Base-by-base conservation (phyloP, 1,140 invertebrate species). In the Globodera rostochiensis region DNA sequence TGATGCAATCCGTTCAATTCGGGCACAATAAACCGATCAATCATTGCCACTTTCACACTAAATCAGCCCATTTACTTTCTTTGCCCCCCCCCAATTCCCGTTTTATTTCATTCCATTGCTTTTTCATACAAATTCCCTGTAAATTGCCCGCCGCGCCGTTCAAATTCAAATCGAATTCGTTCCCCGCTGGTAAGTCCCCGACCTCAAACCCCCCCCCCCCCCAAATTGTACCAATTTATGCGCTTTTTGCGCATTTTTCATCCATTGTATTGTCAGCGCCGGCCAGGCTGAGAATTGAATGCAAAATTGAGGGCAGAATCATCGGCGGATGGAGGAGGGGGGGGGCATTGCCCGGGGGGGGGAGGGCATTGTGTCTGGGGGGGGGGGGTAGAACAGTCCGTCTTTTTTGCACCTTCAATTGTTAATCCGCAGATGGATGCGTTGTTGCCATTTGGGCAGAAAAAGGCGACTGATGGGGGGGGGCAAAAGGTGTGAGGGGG, bases 141-240 rank as follows among this genome's bases (percentile, higher is more conserved):
- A 13, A 47, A 47, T 47, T 71, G n/a, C 69, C 69, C 69, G 69
- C 69, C 25, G 69, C 21, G 69, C 69, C 69, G 69, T 71, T 71
- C 69, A 71, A 71, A 45, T 71, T 71, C 69, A 71, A 71, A 11
- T 71, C 69, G 5, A 70, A 70, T 11, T 71, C 25, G 25, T 19
- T 19, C 57, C 19, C 15, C 57, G 13, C 57, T 60, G 57, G 6
- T 11, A 19, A 60, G 25, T 60, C 57, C 57, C 57, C 57, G 57
- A 60, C 57, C 57, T 60, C 57, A 60, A 60, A 60, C 11, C 11
- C 69, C 13, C 60, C 13, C 60, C n/a, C 13, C 60, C 60, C 60
- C 13, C 7, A 6, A 47, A 15, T 71, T 21, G 21, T 21, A 45
- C 69, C n/a, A 71, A 71, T 15, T 71, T 71, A 47, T 71, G 25